Evolutionary conservation across 2,888 invertebrate species (phyloP), one percentile per base, ranked within the genome.

Genomic region (Idaea aversata): DNA sequence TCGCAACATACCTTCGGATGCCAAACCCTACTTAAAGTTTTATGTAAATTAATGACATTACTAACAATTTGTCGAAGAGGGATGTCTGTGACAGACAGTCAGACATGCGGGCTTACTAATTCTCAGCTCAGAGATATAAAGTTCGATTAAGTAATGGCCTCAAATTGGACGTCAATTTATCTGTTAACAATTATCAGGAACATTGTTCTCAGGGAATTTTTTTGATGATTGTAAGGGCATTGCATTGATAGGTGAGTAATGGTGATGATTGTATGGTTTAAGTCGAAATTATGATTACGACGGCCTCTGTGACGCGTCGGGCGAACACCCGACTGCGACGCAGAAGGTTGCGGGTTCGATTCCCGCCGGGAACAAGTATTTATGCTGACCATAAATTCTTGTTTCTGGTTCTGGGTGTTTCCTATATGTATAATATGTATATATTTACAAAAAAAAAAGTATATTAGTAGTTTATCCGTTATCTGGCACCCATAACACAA

Each of bases 101-200:
- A 82, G 84, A 78, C 78, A 90, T 90, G 90, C 90, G 91, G 90
- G 90, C 80, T 72, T 78, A 76, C 82, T 84, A 86, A 88, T 84
- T 83, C 81, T 73, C 83, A 67, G 71, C 77, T 77, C 78, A 70
- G 70, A 78, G 78, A 75, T 74, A 73, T 75, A 67, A 65, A 63
- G 67, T 74, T 75, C 84, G 86, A 88, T 90, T 83, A 84, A 87
- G 84, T 89, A 88, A 89, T 89, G 82, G 81, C 80, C 71, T 75
- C 77, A 84, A 91, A 91, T 92, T 91, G 91, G 76, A 76, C 78
- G 76, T 80, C 91, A 91, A 91, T 91, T 91, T 90, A 88, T 84
- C 83, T 75, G 85, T 87, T 89, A 83, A 77, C 75, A 66, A 74
- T 74, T 47, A 47, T 47, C 47, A 10, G 10, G 47, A 47, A 47